Evolutionary conservation across 2,113 vertebrate genomes (phyloP).

Genomic region (Lates calcarifer): DNA sequence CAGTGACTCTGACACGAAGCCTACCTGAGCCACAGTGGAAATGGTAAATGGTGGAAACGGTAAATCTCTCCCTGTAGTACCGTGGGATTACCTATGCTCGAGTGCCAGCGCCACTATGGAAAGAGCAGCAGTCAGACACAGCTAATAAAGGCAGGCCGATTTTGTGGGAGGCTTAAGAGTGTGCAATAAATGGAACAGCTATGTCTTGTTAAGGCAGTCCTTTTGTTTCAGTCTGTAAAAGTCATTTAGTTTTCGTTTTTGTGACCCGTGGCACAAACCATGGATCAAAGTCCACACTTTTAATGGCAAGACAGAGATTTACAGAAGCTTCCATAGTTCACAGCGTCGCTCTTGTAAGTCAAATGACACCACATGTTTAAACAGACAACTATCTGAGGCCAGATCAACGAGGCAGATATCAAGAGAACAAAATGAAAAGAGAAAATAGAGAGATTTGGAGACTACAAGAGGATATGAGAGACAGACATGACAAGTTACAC

Average conservation of each 20-base stretch:
- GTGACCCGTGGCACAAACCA: conserved; percentile 43
- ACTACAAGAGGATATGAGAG: conserved; percentile 22
- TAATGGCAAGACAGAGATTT: conserved; percentile 70
- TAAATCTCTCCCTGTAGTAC: conserved; percentile 58
- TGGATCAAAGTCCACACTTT: conserved; percentile 72
- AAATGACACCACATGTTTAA: conserved; percentile 61
- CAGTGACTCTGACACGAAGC: conserved; percentile 37
- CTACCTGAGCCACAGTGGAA: conserved; percentile 30
- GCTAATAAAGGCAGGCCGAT: conserved; percentile 50
- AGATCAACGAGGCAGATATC: conserved; percentile 18
- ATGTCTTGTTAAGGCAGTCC: conserved; percentile 71
- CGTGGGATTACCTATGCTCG: conserved; percentile 55
- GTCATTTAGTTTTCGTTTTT: conserved; percentile 55
- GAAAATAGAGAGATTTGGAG: conserved; percentile 11
- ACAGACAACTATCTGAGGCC: conserved; percentile 22
- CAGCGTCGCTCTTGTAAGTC: conserved; percentile 43
- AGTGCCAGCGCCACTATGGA: conserved; percentile 38
- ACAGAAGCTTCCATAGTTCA: conserved; percentile 47
- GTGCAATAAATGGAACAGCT: conserved; percentile 46
- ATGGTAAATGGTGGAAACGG: conserved; percentile 52
- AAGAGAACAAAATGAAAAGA: conserved; percentile 23
- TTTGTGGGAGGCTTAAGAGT: conserved; percentile 49
- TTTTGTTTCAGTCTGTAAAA: conserved; percentile 64
- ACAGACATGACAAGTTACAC: conserved; percentile 13
- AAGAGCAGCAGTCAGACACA: conserved; percentile 32